A percentile compares a stretch with the other conserved stretches of the same genome.
These are phyloP conservation scores for Otolemur crassicaudatus DNA, from an alignment of 2,797 vertebrate species.

Conservation along the genomic window DNA sequence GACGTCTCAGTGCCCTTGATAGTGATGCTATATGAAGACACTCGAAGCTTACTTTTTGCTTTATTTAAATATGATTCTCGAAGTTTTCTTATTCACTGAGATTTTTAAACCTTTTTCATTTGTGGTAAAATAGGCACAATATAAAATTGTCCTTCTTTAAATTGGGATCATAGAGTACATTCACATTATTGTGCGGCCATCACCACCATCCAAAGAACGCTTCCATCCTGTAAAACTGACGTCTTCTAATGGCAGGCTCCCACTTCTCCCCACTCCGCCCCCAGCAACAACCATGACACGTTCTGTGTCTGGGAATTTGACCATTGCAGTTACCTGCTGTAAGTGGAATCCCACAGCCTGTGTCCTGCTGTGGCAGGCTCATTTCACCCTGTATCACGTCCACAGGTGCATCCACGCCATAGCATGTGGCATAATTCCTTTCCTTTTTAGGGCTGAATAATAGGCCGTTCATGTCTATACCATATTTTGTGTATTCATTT, in stretches of 20 bases:
- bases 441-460: background rate
- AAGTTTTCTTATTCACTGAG: background rate
- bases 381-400: background rate
- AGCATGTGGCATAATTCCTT: background rate
- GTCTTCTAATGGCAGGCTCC: background rate
- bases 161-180: background rate
- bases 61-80: constrained; percentile 6
- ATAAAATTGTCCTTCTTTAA: background rate
- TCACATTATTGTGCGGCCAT: background rate
- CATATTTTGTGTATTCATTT: background rate
- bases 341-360: background rate
- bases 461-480: background rate
- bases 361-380: background rate
- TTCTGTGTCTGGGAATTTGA: background rate
- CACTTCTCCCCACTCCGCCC: no score
- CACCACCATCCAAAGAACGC: background rate
- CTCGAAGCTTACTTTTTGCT: background rate
- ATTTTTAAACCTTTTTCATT: background rate
- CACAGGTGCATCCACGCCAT: background rate
- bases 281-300: background rate
- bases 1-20: background rate
- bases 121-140: background rate
- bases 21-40: background rate
- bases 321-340: background rate
- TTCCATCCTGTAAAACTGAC: background rate